A percentile compares a stretch with the other conserved stretches of the same genome.
Evolutionary conservation across 2,113 vertebrate genomes (phyloP).

Genomic region (Caretta caretta): DNA sequence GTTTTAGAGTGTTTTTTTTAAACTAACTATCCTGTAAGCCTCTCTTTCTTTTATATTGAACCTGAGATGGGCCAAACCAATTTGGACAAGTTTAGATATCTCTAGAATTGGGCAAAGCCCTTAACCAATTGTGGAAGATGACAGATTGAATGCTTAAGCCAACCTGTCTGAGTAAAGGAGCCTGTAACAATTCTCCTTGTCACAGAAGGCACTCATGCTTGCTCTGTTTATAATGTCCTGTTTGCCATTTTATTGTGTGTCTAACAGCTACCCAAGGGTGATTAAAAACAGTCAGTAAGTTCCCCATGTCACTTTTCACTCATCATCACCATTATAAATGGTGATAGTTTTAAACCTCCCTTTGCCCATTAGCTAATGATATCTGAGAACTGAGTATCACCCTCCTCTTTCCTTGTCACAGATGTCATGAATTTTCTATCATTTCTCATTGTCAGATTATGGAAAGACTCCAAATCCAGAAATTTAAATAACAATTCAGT

Average conservation of each 20-base stretch:
- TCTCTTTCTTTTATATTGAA: not conserved
- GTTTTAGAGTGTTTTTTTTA: not conserved
- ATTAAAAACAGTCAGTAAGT: conserved; percentile 64
- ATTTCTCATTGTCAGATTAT: conserved; percentile 58
- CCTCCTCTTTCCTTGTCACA: conserved; percentile 11
- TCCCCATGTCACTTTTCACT: conserved; percentile 72
- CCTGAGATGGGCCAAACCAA: not conserved
- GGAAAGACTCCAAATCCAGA: conserved; percentile 49
- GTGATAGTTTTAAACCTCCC: conserved; percentile 61
- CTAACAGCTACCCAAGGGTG: conserved; percentile 58
- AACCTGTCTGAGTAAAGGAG: conserved; percentile 30
- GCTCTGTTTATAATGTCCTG: conserved; percentile 63
- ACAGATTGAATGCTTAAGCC: conserved; percentile 28
- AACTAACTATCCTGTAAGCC: not conserved
- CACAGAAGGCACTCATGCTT: conserved; percentile 58
- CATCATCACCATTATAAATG: conserved; percentile 46
- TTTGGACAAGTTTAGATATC: not conserved
- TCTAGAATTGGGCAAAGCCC: conserved; percentile 2
- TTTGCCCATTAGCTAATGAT: conserved; percentile 27
- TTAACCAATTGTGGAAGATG: not conserved
- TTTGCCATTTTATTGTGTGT: conserved; percentile 66
- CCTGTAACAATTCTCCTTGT: conserved; percentile 44
- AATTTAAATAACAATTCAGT: conserved; percentile 67
- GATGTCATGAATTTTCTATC: not conserved
- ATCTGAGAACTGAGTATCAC: conserved; percentile 1